Evolutionary conservation across 2,113 vertebrate genomes (phyloP), one percentile per base, ranked within the genome.

Genomic region (Notarius lentiginosus): DNA sequence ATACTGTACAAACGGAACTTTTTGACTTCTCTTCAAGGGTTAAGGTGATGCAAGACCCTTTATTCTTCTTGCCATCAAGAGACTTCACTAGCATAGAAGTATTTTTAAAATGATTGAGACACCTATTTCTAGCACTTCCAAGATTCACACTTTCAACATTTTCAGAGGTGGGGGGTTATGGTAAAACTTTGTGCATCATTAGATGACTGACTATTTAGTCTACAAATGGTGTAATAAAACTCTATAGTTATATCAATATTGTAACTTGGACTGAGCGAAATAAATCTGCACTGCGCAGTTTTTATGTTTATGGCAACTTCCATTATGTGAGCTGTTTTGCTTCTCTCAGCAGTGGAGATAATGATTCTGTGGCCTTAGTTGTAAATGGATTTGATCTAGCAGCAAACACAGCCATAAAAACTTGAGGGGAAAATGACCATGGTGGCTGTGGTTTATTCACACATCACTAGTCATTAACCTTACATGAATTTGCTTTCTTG

Each of bases 311-410:
- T 76, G 58, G 56, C 70, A 61, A 86, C 76, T 86, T 80, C 77
- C 53, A 86, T 86, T 86, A 86, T 34, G 51, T 9, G 61, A 68
- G 84, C 84, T 56, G 76, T 68, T 80, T 30, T 51, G 24, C 63
- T 70, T 86, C 24, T 80, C 76, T 70, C 84, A 68, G 77, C 84
- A 70, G 63, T 79, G 84, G 66, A 70, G 63, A 55, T 86, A 80
- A 86, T 86, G 84, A 58, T 80, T 76, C 41, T 15, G 56, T 84
- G 83, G 56, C 83, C 83, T 73, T 76, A 66, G 61, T 56, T 79
- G 75, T 86, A 80, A 86, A 80, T 80, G 76, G 77, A 24, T 65
- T 86, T 56, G 72, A 76, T 84, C 83, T 76, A n/a, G 73, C 70
- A 7, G 41, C 53, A 41, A 86, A 86, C 30, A 79, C n/a, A 34